These are phyloP conservation scores for Coenonympha arcania DNA, from an alignment of 2,888 invertebrate genomes.

Conservation along the genomic window DNA sequence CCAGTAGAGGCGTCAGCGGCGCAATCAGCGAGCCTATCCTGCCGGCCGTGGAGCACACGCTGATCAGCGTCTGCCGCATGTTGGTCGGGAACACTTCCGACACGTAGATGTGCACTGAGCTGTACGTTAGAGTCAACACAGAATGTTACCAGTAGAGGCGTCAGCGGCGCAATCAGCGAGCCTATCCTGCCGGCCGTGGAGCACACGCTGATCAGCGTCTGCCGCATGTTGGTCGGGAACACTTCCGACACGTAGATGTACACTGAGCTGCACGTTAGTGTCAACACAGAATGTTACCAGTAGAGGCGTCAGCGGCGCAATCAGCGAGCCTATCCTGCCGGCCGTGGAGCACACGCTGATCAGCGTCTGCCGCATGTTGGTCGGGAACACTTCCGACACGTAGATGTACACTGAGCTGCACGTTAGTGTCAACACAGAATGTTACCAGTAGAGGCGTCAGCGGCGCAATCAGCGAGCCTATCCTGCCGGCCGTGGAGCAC, in stretches of 20 bases:
- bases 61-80: conserved; percentile 76
- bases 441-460: no score
- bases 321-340: conserved; percentile 78
- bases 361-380: conserved; percentile 77
- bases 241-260: no score
- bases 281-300: conserved; percentile 70
- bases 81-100: conserved; percentile 81
- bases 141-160: no score
- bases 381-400: conserved; percentile 81
- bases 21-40: conserved; percentile 78
- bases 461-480: no score
- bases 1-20: conserved; percentile 78
- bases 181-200: no score
- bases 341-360: conserved; percentile 80
- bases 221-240: no score
- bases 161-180: no score
- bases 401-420: conserved; percentile 79
- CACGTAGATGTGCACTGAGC: conserved; percentile 78
- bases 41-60: conserved; percentile 78
- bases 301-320: conserved; percentile 78
- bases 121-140: conserved; percentile 79
- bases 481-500: no score
- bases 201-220: no score
- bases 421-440: conserved; percentile 77
- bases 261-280: no score